A percentile compares a stretch with the other conserved stretches of the same genome.
These are phyloP conservation scores for Halesus radiatus DNA, from an alignment of 1,140 invertebrate species.

Conservation along the genomic window DNA sequence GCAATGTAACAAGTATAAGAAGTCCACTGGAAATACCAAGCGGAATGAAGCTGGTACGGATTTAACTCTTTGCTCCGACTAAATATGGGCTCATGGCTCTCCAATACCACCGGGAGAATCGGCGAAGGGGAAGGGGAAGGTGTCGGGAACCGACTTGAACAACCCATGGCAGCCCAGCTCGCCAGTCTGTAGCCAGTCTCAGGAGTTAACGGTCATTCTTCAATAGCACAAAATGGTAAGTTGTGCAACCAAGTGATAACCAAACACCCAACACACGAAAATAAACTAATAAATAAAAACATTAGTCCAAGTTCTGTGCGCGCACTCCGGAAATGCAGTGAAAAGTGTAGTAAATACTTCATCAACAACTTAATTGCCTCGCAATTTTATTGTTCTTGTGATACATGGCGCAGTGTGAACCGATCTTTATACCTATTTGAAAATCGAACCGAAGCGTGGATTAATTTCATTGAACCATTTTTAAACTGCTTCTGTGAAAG, in stretches of 20 bases:
- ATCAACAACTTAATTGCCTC: no score
- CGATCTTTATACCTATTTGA: background rate
- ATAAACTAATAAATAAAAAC: no score
- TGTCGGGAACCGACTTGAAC: constrained; percentile 34
- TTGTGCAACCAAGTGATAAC: constrained; percentile 29
- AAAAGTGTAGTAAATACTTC: background rate
- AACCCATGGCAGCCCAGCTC: background rate
- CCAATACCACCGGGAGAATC: constrained; percentile 15
- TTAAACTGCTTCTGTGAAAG: no score
- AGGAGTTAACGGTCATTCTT: constrained; percentile 54
- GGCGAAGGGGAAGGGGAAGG: constrained; percentile 4
- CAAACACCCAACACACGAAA: background rate
- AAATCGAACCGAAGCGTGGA: background rate
- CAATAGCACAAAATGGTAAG: constrained; percentile 56
- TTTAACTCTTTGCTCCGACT: constrained; percentile 49
- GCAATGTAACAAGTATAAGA: background rate
- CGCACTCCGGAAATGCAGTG: constrained; percentile 13
- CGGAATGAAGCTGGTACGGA: constrained; percentile 42
- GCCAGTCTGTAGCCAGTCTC: constrained; percentile 55
- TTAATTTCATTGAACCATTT: no score
- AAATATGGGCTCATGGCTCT: constrained; percentile 53
- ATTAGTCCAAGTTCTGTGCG: background rate
- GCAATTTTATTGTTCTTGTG: background rate
- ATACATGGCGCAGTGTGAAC: background rate
- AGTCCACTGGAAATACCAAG: constrained; percentile 11